These are phyloP conservation scores for Romanogobio albipinnatus DNA, from an alignment of 2,113 vertebrate species.

Conservation along the genomic window DNA sequence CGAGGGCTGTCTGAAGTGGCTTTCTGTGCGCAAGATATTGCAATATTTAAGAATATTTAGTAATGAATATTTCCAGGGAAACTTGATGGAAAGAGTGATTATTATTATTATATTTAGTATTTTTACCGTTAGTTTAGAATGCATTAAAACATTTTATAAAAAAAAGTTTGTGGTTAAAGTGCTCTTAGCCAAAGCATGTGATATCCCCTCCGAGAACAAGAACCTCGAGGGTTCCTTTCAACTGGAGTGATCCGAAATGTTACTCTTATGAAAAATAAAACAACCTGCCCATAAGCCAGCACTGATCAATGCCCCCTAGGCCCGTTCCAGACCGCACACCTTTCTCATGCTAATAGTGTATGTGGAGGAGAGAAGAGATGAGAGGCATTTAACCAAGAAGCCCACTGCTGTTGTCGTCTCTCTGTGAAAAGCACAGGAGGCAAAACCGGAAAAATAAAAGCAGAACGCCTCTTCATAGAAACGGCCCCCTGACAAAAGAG, in stretches of 20 bases:
- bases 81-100: neutral
- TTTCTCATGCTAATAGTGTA: slow-evolving; percentile 40
- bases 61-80: neutral
- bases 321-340: slow-evolving; percentile 14
- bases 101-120: neutral
- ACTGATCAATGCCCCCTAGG: slow-evolving; percentile 19
- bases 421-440: slow-evolving; percentile 60
- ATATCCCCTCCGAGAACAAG: slow-evolving; percentile 16
- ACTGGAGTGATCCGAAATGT: slow-evolving; percentile 7
- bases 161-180: neutral
- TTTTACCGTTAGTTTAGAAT: neutral
- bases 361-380: slow-evolving; percentile 50
- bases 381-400: slow-evolving; percentile 58
- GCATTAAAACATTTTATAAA: too few relatives aligned
- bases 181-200: slow-evolving; percentile 1
- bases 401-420: slow-evolving; percentile 56
- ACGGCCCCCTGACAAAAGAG: slow-evolving; percentile 58
- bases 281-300: slow-evolving; percentile 33
- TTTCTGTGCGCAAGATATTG: neutral
- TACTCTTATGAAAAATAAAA: slow-evolving; percentile 33
- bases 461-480: slow-evolving; percentile 70
- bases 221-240: slow-evolving; percentile 22
- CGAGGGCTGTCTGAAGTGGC: too few relatives aligned
- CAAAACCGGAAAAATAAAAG: slow-evolving; percentile 67
- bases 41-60: neutral